A percentile compares a stretch with the other conserved stretches of the same genome.
phyloP scores from a whole-genome alignment of 2,113 vertebrate genomes.

The Sinosuthora webbiana region DNA sequence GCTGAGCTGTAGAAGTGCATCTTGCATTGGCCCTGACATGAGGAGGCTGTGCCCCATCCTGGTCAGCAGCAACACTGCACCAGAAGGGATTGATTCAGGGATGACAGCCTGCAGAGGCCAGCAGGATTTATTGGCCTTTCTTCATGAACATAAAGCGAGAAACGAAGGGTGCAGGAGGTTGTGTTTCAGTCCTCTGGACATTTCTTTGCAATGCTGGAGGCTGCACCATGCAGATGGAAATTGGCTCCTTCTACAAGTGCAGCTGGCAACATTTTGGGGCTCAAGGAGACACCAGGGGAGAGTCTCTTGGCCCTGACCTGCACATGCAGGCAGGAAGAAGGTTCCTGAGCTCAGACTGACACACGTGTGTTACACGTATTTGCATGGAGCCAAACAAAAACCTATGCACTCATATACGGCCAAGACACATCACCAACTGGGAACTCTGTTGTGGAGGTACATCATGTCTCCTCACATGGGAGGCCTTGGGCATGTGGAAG shows the following conservation, averaged over 20 bases:
- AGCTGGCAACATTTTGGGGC: not conserved
- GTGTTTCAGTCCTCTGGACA: not conserved
- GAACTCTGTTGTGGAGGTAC: not conserved
- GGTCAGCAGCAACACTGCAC: not conserved
- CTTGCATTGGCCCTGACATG: not conserved
- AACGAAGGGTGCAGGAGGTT: not conserved
- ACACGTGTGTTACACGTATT: fast-evolving
- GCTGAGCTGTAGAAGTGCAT: not conserved
- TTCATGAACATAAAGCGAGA: not conserved
- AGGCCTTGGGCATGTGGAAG: no score
- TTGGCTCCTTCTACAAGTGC: not conserved
- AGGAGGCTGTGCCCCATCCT: not conserved
- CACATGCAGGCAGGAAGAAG: no score
- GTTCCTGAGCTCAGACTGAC: not conserved
- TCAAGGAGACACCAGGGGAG: not conserved
- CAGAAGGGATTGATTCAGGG: not conserved
- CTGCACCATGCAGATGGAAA: no score
- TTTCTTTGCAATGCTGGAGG: not conserved
- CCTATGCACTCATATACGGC: not conserved
- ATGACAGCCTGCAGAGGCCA: not conserved
- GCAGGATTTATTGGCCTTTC: not conserved
- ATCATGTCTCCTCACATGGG: not conserved
- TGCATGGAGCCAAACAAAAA: not conserved
- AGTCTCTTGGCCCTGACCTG: not conserved
- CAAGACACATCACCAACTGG: not conserved